Percentiles rank a stretch among this genome's conserved stretches.
These are phyloP conservation scores for Drosophila ercepeae DNA, from an alignment of 1,140 invertebrate genomes.

Conservation along the genomic window DNA sequence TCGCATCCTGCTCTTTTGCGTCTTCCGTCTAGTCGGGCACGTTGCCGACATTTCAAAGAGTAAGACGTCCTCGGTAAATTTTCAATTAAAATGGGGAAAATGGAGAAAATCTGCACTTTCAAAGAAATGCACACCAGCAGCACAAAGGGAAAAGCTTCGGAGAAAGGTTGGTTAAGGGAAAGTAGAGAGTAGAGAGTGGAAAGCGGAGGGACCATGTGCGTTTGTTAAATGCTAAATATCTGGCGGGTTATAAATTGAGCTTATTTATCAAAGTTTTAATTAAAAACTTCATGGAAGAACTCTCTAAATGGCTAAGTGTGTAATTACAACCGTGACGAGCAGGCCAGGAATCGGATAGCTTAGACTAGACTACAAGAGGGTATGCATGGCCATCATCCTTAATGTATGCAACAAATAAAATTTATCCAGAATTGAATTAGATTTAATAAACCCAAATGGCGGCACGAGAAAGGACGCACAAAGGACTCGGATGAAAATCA, in stretches of 20 bases:
- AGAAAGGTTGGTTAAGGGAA: not conserved
- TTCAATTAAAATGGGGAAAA: constrained; percentile 70
- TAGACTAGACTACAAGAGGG: constrained; percentile 16
- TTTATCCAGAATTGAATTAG: constrained; percentile 76
- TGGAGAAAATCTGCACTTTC: constrained; percentile 64
- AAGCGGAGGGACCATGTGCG: not conserved
- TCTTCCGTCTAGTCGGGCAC: constrained; percentile 24
- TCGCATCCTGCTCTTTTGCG: constrained; percentile 2
- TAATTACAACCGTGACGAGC: constrained; percentile 70
- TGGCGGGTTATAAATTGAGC: constrained; percentile 76
- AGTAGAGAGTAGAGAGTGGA: not conserved
- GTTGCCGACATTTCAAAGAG: constrained; percentile 30
- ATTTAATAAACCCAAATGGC: constrained; percentile 69
- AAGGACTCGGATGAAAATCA: constrained; percentile 62
- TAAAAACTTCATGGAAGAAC: constrained; percentile 70
- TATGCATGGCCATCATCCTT: constrained; percentile 33
- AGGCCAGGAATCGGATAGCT: not conserved
- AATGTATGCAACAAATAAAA: constrained; percentile 75
- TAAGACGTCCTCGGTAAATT: constrained; percentile 45
- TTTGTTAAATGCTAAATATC: constrained; percentile 65
- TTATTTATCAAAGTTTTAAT: constrained; percentile 82
- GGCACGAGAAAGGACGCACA: constrained; percentile 26
- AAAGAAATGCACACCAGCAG: constrained; percentile 54
- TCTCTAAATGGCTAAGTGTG: constrained; percentile 72
- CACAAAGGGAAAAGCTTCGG: not conserved